Evolutionary conservation across 2,797 vertebrate species (phyloP), one percentile per base, ranked within the genome.

Genomic region (Molossus alvarezi): DNA sequence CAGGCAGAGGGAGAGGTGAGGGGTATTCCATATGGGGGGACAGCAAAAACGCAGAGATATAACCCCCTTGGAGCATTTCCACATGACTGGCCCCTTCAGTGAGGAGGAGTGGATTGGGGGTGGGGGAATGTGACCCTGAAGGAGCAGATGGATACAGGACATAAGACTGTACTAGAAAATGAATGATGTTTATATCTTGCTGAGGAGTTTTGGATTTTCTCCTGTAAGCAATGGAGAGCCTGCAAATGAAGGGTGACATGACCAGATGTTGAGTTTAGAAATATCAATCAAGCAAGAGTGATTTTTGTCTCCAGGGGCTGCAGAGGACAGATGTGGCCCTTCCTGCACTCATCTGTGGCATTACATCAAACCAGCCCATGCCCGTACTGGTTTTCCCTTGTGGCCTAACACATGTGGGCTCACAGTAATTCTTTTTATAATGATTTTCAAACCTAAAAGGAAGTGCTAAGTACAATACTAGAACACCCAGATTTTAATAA

Each of bases 191-290:
- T 64, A 7, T 51, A 9, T 64, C 55, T 45, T 79, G 48, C 55
- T 81, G 14, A 79, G 4, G 69, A 71, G 55, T 83, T 95, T 57
- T 86, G n/a, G 75, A 65, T 67, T 82, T 93, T 85, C 87, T 92
- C 88, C n/a, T 79, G 8, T 48, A 85, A 60, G 45, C n/a, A 75
- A 71, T 3, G 6, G 48, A 73, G 96, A 85, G 9, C 29, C 81
- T 79, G 37, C 41, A 95, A 93, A 95, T 53, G 73, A 94, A 55
- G 89, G 62, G 10, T 65, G 45, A 53, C 60, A 37, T 64, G 15
- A 72, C 51, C 88, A 95, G 88, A 94, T 88, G 58, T 45, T 83
- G 71, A 82, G 23, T 75, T 95, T 33, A 58, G 14, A 96, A 89
- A 64, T 85, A 73, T 79, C 57, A 64, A 27, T 53, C 33, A 86